A percentile compares a stretch with the other conserved stretches of the same genome.
Conservation (phyloP, 2,797 vertebrate genomes). For the Pantherophis vulpinus region DNA sequence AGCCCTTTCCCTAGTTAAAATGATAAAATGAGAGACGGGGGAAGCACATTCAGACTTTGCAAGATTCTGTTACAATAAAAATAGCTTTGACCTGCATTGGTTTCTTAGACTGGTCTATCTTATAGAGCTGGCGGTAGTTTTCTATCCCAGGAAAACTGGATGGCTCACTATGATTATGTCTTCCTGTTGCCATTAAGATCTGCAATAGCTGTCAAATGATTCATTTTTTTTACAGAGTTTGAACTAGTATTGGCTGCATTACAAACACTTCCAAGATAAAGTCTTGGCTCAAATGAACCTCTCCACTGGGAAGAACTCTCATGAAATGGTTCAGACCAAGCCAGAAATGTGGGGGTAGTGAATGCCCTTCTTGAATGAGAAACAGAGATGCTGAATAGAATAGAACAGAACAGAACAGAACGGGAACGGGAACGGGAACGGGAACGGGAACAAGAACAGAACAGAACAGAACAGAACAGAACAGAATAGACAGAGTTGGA, state of each 20-base stretch:
- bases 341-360: not conserved
- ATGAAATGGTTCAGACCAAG: not conserved
- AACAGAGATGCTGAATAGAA: not conserved
- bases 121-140: not conserved
- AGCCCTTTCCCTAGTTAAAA: not conserved
- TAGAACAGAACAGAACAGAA: too few relatives aligned
- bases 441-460: too few relatives aligned
- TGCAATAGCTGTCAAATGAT: not conserved
- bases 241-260: not conserved
- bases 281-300: not conserved
- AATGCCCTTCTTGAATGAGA: not conserved
- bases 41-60: not conserved
- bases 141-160: not conserved
- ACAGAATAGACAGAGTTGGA: too few relatives aligned
- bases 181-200: not conserved
- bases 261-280: not conserved
- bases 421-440: too few relatives aligned
- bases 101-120: not conserved
- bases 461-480: too few relatives aligned
- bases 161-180: not conserved
- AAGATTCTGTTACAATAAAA: not conserved
- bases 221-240: not conserved
- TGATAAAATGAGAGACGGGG: not conserved
- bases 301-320: not conserved
- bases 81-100: not conserved